Evolutionary conservation across 2,113 vertebrate species (phyloP), one percentile per base, ranked within the genome.

Genomic region (Onychorhynchus coronatus): DNA sequence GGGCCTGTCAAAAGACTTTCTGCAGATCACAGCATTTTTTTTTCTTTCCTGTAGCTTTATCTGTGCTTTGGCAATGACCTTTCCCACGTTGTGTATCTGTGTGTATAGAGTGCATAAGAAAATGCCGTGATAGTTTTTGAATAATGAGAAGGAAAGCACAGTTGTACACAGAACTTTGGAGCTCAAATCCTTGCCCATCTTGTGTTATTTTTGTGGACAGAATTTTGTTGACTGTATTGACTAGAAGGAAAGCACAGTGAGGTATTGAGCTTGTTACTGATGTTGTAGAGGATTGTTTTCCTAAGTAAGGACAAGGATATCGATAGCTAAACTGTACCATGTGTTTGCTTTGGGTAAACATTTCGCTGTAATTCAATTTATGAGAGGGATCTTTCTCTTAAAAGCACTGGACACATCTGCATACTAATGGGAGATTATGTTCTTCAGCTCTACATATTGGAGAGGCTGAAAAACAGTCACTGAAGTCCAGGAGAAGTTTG

Each of bases 301-400:
- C 67, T 71, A 70, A 49, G 24, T 88, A 80, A 88, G 46, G 66
- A 73, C 76, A 78, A 61, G 35, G 72, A 59, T 92, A 71, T 55
- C 59, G 65, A n/a, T 86, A 83, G 49, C 31, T 72, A 25, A 89
- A 90, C 52, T 78, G 53, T 56, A 78, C 52, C 9, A 5, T 12
- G 50, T 82, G 49, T 93, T 94, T 97, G 70, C 68, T 96, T 90
- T 16, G 30, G 33, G 78, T 88, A 91, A 94, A 83, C 42, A 67
- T 85, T 78, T 67, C 65, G 41, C 66, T 93, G 73, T 79, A 91
- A 89, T 89, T 91, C 71, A 41, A 37, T 96, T 95, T 89, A 68
- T 72, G 39, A 81, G 78, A 79, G 62, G 17, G 49, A 79, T 95
- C 62, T 86, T 79, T 86, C 59, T 80, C 35, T 46, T 89, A 65